A percentile compares a stretch with the other conserved stretches of the same genome.
Evolutionary conservation across 2,113 vertebrate species (phyloP).

Genomic region (Irena cyanogastra): DNA sequence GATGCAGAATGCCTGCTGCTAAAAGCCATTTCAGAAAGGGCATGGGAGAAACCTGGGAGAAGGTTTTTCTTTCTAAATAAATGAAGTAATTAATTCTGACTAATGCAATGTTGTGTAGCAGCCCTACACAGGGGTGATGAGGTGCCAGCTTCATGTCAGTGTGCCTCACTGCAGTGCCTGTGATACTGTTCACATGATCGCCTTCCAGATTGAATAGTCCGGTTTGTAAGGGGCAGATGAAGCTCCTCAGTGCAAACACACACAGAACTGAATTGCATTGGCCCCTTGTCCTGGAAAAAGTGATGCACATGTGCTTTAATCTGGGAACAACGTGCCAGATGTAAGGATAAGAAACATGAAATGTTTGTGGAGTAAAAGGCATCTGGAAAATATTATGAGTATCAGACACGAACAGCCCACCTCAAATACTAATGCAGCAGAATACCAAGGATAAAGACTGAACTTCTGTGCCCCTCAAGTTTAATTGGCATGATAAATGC

Average conservation of each 20-base stretch:
- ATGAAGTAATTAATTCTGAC: conserved; percentile 17
- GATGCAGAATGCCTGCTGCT: background rate
- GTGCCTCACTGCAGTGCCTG: background rate
- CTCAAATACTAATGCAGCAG: background rate
- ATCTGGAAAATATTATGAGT: background rate
- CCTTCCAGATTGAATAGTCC: background rate
- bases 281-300: background rate
- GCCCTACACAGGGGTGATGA: background rate
- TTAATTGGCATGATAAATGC: background rate
- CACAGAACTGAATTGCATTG: background rate
- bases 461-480: background rate
- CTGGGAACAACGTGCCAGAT: background rate
- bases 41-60: conserved; percentile 24
- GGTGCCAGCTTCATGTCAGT: background rate
- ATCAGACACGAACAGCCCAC: background rate
- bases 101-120: background rate
- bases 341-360: background rate
- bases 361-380: background rate
- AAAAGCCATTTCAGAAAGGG: background rate
- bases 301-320: background rate
- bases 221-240: background rate
- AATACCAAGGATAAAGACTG: background rate
- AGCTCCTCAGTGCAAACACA: background rate
- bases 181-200: background rate
- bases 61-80: conserved; percentile 8